These are phyloP conservation scores for Actinia equina DNA, from an alignment of 64 coral and sea anemone species.

Conservation along the genomic window DNA sequence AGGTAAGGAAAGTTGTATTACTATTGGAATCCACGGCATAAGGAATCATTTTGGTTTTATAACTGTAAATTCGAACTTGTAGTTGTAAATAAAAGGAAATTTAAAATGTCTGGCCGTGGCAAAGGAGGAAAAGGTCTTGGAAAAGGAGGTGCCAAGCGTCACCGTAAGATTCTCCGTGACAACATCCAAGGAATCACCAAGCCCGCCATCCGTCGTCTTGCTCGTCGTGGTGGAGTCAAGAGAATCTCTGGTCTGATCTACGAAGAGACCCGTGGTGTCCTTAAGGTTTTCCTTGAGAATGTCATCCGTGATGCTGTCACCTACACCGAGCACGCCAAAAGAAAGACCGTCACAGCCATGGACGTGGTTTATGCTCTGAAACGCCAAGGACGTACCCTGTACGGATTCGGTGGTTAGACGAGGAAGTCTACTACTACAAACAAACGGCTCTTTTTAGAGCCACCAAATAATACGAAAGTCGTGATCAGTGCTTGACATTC, in stretches of 20 bases:
- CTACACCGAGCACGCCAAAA: slow-evolving; percentile 69
- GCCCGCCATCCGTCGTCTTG: slow-evolving; percentile 54
- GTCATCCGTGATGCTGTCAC: slow-evolving; percentile 65
- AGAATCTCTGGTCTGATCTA: slow-evolving; percentile 63
- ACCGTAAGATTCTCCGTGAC: slow-evolving; percentile 55
- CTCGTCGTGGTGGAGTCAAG: slow-evolving; percentile 49
- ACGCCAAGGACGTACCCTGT: slow-evolving; percentile 62
- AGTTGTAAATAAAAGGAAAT: neutral
- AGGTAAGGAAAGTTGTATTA: neutral
- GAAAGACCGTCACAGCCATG: slow-evolving; percentile 68
- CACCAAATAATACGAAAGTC: neutral
- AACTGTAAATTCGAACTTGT: too few relatives aligned
- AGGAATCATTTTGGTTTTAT: too few relatives aligned
- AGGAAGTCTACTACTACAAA: neutral
- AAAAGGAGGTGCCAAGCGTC: slow-evolving; percentile 57
- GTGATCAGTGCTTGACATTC: slow-evolving; percentile 1
- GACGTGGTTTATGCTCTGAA: slow-evolving; percentile 66
- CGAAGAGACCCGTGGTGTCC: slow-evolving; percentile 61
- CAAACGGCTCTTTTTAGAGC: slow-evolving; percentile 27
- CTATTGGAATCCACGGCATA: neutral
- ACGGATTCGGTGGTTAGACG: slow-evolving; percentile 50
- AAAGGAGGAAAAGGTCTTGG: slow-evolving; percentile 66
- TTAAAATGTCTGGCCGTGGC: slow-evolving; percentile 43
- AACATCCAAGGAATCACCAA: slow-evolving; percentile 64
- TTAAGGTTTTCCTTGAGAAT: slow-evolving; percentile 55